Percentiles rank a stretch among this genome's conserved stretches.
These are phyloP conservation scores for Acrocephalus kingi DNA, from an alignment of 2,113 vertebrate genomes.

Conservation along the genomic window DNA sequence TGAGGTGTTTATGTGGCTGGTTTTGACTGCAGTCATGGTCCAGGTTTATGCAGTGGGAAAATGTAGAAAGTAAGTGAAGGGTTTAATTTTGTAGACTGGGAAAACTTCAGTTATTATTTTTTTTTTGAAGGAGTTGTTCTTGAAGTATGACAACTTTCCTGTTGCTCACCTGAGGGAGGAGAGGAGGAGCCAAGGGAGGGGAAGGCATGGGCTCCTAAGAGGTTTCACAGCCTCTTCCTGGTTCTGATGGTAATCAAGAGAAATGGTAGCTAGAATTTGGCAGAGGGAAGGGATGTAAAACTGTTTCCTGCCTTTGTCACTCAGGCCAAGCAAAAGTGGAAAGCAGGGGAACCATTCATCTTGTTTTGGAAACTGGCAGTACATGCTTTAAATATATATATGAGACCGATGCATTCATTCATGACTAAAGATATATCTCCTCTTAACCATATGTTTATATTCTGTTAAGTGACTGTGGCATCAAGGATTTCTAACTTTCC, in stretches of 20 bases:
- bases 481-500: neutral
- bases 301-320: neutral
- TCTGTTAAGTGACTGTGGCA: neutral
- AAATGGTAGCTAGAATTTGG: neutral
- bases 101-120: neutral
- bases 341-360: neutral
- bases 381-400: neutral
- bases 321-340: neutral
- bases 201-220: neutral
- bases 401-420: neutral
- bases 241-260: neutral
- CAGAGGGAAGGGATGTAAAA: neutral
- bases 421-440: neutral
- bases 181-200: neutral
- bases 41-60: neutral
- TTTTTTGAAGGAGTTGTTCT: neutral
- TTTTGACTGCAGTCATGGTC: fast-evolving
- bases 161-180: neutral
- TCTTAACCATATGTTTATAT: neutral
- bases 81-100: neutral
- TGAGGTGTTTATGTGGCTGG: neutral
- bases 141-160: neutral
- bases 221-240: neutral
- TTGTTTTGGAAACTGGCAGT: neutral
- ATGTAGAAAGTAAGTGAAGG: neutral